Evolutionary conservation across 2,888 invertebrate species (phyloP).

Genomic region (Dorcus hopei): DNA sequence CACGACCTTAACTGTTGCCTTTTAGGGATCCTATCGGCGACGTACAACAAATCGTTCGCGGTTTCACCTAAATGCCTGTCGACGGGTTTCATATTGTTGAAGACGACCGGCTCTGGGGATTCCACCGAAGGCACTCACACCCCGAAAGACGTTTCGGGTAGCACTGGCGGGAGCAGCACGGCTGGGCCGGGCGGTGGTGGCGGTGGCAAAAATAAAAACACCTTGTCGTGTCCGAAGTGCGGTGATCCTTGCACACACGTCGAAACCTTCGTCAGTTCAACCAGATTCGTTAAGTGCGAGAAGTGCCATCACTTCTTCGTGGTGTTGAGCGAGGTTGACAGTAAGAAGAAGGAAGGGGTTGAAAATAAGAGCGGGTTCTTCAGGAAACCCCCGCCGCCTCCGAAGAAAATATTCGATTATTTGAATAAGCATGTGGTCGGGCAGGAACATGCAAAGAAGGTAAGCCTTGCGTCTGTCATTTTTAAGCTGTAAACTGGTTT

Average conservation of each 20-base stretch:
- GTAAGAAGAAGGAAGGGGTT: conserved; percentile 83
- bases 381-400: conserved; percentile 90
- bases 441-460: conserved; percentile 94
- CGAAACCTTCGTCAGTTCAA: conserved; percentile 95
- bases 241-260: conserved; percentile 97
- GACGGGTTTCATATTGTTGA: conserved; percentile 39
- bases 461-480: conserved; percentile 15
- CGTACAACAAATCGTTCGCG: conserved; percentile 31
- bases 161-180: conserved; percentile 17
- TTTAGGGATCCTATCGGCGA: conserved; percentile 36
- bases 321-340: conserved; percentile 89
- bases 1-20: too few relatives aligned
- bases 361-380: conserved; percentile 67
- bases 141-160: conserved; percentile 26
- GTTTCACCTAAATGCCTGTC: conserved; percentile 30
- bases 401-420: conserved; percentile 96
- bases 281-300: conserved; percentile 95
- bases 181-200: conserved; percentile 44
- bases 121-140: conserved; percentile 27
- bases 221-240: conserved; percentile 92
- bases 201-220: conserved; percentile 67
- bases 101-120: conserved; percentile 37
- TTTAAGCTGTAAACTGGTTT: not conserved
- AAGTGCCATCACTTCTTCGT: conserved; percentile 98
- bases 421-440: conserved; percentile 96